Percentiles rank a stretch among this genome's conserved stretches.
Evolutionary conservation across 2,888 invertebrate genomes (phyloP).

Genomic region (Polydrusus cervinus): DNA sequence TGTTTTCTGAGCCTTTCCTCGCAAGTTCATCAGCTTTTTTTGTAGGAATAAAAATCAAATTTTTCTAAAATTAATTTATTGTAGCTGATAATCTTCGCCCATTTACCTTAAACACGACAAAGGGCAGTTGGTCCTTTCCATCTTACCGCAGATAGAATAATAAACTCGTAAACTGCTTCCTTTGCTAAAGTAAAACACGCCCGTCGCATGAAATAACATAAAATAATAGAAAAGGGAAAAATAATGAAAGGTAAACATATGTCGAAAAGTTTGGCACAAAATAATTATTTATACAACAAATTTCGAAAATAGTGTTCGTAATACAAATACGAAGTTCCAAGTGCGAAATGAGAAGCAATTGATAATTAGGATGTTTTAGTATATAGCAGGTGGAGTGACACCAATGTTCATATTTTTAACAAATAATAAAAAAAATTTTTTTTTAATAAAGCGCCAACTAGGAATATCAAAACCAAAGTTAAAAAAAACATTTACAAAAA

Average conservation of each 20-base stretch:
- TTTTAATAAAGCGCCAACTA: too few relatives aligned
- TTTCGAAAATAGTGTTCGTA: not conserved
- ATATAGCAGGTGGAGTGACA: too few relatives aligned
- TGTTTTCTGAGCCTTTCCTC: too few relatives aligned
- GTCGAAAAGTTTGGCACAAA: not conserved
- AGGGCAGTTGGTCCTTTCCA: slow-evolving; percentile 45
- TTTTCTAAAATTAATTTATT: too few relatives aligned
- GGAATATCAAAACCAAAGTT: too few relatives aligned
- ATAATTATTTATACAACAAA: slow-evolving; percentile 1
- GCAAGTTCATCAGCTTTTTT: too few relatives aligned
- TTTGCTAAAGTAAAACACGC: slow-evolving; percentile 10
- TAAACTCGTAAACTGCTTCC: slow-evolving; percentile 46
- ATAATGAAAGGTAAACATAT: slow-evolving; percentile 30
- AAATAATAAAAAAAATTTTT: too few relatives aligned
- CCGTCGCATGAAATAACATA: slow-evolving; percentile 16
- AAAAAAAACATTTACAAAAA: too few relatives aligned
- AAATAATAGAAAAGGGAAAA: slow-evolving; percentile 1
- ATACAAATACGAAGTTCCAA: not conserved
- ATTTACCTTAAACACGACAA: slow-evolving; percentile 39
- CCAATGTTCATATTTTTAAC: too few relatives aligned
- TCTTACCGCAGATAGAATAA: slow-evolving; percentile 52
- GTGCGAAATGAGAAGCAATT: not conserved
- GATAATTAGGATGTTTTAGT: not conserved
- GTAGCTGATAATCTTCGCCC: slow-evolving; percentile 18
- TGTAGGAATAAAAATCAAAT: too few relatives aligned